phyloP scores from a whole-genome alignment of 2,888 invertebrate genomes.

The Argyresthia albistria region DNA sequence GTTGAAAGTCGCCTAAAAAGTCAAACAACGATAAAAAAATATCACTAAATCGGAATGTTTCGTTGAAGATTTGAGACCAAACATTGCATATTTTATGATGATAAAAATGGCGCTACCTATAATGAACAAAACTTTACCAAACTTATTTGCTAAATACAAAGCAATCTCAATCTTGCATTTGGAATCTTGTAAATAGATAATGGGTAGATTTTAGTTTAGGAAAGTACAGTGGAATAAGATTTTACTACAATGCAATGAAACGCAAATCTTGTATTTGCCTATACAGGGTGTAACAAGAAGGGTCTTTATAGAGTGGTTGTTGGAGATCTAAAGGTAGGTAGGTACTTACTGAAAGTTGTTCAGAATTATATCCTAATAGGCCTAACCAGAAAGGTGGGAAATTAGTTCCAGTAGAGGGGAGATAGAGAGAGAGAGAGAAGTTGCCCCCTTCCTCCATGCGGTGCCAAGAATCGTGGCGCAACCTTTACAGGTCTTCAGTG shows the following conservation, averaged over 20 bases:
- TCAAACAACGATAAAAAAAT: neutral
- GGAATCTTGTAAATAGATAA: neutral
- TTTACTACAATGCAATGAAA: constrained; percentile 2
- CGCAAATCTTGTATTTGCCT: no score
- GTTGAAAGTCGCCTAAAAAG: constrained; percentile 4
- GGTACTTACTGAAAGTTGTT: no score
- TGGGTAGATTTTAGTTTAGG: neutral
- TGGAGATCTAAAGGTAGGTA: no score
- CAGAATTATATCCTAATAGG: no score
- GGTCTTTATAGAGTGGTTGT: no score
- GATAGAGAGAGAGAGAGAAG: no score
- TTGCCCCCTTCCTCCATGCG: no score
- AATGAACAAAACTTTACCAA: neutral
- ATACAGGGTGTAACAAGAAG: no score
- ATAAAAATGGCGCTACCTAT: neutral
- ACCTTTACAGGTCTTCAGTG: no score
- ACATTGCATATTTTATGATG: neutral
- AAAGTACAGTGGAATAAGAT: neutral
- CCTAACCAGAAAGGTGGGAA: no score
- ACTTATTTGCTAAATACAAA: constrained; percentile 3
- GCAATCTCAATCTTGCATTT: neutral
- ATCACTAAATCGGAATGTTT: neutral
- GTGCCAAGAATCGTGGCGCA: no score
- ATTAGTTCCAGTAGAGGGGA: no score
- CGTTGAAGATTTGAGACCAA: neutral